Evolutionary conservation across 2,797 vertebrate species (phyloP).

Genomic region (Smutsia gigantea): DNA sequence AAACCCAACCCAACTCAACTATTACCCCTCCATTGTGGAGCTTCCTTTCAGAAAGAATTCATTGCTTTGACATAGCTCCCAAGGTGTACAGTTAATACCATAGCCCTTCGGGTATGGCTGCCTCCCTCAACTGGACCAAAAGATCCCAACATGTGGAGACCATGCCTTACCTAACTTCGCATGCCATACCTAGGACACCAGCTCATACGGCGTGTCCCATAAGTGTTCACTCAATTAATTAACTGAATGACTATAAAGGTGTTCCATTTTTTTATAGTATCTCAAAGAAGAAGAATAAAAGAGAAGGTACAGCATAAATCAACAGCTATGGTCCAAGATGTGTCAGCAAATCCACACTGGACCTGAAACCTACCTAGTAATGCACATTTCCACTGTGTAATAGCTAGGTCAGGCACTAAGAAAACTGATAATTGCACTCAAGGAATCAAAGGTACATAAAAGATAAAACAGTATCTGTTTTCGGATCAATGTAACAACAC

Average conservation of each 20-base stretch:
- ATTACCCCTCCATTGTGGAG: background rate
- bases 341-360: background rate
- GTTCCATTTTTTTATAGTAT: slow-evolving; percentile 7
- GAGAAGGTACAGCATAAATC: background rate
- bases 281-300: slow-evolving; percentile 24
- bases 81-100: background rate
- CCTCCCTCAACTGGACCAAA: background rate
- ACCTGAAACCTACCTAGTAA: background rate
- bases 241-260: background rate
- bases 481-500: background rate
- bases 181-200: background rate
- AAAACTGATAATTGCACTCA: background rate
- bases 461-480: slow-evolving; percentile 20
- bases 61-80: background rate
- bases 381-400: background rate
- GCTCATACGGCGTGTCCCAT: background rate
- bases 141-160: background rate
- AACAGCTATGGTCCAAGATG: background rate
- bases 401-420: background rate
- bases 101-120: no score
- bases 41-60: background rate
- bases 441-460: slow-evolving; percentile 6
- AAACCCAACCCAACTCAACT: background rate
- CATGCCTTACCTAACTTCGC: background rate
- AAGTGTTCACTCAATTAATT: background rate